Conservation (phyloP, 2,797 vertebrate genomes). For the Schizopygopsis pylzovi region DNA sequence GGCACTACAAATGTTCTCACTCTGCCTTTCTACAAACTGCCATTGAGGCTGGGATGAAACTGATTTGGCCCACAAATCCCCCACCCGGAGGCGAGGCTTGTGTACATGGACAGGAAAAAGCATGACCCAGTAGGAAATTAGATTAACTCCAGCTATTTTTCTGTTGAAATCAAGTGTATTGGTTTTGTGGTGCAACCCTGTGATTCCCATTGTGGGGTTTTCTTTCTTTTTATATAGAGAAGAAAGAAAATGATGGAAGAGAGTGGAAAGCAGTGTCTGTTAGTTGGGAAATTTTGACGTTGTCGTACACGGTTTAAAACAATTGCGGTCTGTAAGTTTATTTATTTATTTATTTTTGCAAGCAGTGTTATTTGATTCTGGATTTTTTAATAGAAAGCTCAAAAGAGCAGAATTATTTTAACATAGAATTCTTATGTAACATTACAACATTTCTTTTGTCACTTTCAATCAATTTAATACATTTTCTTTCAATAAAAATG, state of each 20-base stretch:
- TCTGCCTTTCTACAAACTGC: constrained; percentile 9
- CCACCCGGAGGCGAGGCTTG: background rate
- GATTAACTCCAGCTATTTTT: constrained; percentile 35
- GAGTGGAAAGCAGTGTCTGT: background rate
- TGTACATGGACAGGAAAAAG: constrained; percentile 18
- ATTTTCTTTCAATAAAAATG: too few species aligned
- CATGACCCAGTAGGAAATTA: constrained; percentile 39
- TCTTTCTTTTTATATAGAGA: background rate
- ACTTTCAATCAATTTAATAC: too few species aligned
- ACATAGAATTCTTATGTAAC: background rate
- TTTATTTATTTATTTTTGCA: background rate
- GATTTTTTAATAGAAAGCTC: background rate
- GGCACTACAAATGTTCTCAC: constrained; percentile 12
- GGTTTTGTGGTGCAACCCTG: background rate
- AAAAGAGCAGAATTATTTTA: background rate
- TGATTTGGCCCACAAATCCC: constrained; percentile 21
- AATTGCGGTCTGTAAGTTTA: background rate
- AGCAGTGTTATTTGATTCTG: background rate
- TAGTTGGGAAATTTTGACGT: background rate
- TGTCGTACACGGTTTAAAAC: background rate
- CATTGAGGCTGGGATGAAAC: constrained; percentile 6
- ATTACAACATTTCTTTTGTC: background rate
- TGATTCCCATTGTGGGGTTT: background rate
- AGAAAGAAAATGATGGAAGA: background rate
- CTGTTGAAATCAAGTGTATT: constrained; percentile 5